Evolutionary conservation across 2,113 vertebrate genomes (phyloP).

Genomic region (Amphiprion ocellaris): DNA sequence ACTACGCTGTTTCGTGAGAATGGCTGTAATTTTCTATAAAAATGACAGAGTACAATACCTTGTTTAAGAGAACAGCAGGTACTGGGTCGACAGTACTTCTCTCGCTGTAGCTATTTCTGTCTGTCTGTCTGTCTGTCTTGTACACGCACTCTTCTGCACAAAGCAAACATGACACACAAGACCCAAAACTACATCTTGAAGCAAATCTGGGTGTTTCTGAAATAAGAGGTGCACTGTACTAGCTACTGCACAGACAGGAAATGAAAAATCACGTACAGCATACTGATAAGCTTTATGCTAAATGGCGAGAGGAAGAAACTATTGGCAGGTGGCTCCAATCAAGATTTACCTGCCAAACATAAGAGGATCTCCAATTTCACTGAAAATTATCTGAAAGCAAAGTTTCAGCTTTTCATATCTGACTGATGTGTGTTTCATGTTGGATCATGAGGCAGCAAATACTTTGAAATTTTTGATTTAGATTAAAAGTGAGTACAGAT

Average conservation of each 20-base stretch:
- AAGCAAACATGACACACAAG: constrained; percentile 13
- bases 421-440: too few species aligned
- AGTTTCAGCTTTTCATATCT: too few species aligned
- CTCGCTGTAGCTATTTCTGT: constrained; percentile 24
- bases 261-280: background rate
- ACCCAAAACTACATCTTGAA: constrained; percentile 14
- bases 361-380: too few species aligned
- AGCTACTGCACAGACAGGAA: background rate
- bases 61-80: constrained; percentile 51
- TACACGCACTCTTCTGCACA: constrained; percentile 1
- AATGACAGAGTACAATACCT: constrained; percentile 32
- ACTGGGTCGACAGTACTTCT: constrained; percentile 38
- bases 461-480: too few species aligned
- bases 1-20: constrained; percentile 41
- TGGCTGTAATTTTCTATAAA: constrained; percentile 50
- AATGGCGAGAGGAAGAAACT: constrained; percentile 2
- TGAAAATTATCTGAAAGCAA: too few species aligned
- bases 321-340: background rate
- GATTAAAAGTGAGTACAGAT: background rate
- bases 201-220: constrained; percentile 4
- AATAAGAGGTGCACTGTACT: background rate
- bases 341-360: background rate
- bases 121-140: constrained; percentile 8
- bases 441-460: too few species aligned
- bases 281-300: background rate